Evolutionary conservation across 2,113 vertebrate genomes (phyloP).

Genomic region (Haemorhous mexicanus): DNA sequence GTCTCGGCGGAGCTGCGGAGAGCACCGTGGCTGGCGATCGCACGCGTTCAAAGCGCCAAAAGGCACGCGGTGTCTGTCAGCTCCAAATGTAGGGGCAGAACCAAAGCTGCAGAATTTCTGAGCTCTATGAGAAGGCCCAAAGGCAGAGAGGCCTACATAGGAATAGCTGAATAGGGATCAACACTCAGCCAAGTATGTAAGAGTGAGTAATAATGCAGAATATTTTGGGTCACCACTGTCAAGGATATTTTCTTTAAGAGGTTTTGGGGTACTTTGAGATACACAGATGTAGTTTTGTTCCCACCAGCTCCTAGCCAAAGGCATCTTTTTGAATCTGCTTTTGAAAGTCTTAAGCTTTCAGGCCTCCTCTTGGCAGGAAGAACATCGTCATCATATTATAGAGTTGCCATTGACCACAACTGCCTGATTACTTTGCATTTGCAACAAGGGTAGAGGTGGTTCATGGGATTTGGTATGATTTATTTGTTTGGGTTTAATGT

Average conservation of each 20-base stretch:
- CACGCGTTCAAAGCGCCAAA: rapidly evolving
- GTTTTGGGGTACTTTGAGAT: neutral
- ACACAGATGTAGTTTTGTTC: neutral
- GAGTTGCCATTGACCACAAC: neutral
- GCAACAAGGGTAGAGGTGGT: neutral
- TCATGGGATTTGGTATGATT: neutral
- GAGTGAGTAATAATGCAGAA: neutral
- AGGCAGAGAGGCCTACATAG: neutral
- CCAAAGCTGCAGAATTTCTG: neutral
- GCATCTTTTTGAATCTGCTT: neutral
- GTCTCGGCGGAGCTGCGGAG: rapidly evolving
- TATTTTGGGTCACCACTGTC: neutral
- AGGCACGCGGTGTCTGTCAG: neutral
- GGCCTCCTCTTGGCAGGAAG: neutral
- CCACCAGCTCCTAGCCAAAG: neutral
- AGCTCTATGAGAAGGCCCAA: neutral
- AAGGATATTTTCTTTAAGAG: neutral
- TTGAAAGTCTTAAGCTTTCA: neutral
- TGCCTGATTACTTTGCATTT: neutral
- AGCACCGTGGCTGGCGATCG: rapidly evolving
- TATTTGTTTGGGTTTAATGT: neutral
- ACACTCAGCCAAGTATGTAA: neutral
- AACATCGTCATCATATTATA: neutral
- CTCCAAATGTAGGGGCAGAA: neutral
- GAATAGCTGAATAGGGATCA: neutral